phyloP scores from a whole-genome alignment of 2,113 vertebrate species.

The Colinus virginianus region DNA sequence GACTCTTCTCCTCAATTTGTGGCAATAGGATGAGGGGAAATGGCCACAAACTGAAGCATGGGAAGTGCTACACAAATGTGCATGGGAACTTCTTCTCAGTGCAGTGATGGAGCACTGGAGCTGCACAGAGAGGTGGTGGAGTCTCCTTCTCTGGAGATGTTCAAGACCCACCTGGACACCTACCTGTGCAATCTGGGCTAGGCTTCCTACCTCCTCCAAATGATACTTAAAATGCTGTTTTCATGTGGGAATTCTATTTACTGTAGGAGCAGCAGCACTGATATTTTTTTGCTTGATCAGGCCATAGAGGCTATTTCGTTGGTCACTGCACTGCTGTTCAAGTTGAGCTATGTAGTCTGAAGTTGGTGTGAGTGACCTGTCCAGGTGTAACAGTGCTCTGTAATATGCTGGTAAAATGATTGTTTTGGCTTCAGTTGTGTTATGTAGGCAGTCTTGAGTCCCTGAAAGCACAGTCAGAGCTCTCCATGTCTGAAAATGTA shows the following conservation, averaged over 20 bases:
- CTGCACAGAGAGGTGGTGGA: no score
- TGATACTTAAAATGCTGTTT: background rate
- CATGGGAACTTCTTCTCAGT: no score
- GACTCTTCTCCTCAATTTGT: no score
- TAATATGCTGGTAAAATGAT: background rate
- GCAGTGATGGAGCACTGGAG: no score
- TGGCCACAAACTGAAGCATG: no score
- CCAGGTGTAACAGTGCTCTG: background rate
- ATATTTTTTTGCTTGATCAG: no score
- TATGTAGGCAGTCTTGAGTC: background rate
- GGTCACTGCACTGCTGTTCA: accelerated
- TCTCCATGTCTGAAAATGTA: background rate
- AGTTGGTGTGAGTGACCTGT: background rate
- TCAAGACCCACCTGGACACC: no score
- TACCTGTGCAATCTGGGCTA: no score
- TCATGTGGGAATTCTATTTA: background rate
- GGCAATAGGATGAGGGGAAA: no score
- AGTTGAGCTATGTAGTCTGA: background rate
- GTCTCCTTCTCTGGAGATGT: no score
- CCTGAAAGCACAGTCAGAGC: background rate
- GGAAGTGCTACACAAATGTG: no score
- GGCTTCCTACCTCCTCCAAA: background rate
- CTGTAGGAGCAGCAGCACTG: accelerated
- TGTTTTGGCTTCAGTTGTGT: background rate
- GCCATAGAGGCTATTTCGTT: background rate